Evolutionary conservation across 2,113 vertebrate species (phyloP).

Genomic region (Cichladusa arquata): DNA sequence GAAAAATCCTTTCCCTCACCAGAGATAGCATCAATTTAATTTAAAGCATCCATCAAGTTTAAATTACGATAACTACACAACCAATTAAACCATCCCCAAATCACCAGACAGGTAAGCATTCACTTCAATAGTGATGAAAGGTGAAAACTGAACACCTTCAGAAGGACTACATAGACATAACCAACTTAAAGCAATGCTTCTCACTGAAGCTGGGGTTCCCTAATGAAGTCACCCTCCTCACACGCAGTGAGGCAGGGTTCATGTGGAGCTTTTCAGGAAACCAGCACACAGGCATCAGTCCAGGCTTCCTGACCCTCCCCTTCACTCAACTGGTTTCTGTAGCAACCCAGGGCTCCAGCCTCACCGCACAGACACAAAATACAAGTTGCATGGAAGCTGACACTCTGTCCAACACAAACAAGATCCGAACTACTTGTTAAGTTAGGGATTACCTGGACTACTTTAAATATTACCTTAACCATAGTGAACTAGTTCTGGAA

Average conservation of each 20-base stretch:
- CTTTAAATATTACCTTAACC: not conserved
- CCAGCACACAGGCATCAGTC: not conserved
- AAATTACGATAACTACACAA: not conserved
- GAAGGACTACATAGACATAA: not conserved
- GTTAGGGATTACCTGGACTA: not conserved
- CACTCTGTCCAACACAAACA: not conserved
- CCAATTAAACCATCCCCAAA: not conserved
- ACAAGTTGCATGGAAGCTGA: accelerated
- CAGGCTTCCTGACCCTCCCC: too few species aligned
- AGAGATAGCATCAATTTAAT: not conserved
- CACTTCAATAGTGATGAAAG: accelerated
- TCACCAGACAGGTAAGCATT: not conserved
- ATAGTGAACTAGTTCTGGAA: not conserved
- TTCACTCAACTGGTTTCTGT: accelerated
- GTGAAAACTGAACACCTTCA: not conserved
- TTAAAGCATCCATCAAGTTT: not conserved
- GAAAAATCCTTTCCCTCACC: not conserved
- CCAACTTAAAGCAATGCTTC: not conserved
- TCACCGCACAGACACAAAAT: not conserved
- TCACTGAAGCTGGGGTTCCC: not conserved
- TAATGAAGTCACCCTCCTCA: not conserved
- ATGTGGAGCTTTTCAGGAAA: not conserved
- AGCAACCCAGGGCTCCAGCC: not conserved
- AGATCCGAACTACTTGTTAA: not conserved
- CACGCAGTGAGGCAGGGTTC: not conserved